Evolutionary conservation across 2,797 vertebrate genomes (phyloP).

Genomic region (Pseudomugil tenellus): DNA sequence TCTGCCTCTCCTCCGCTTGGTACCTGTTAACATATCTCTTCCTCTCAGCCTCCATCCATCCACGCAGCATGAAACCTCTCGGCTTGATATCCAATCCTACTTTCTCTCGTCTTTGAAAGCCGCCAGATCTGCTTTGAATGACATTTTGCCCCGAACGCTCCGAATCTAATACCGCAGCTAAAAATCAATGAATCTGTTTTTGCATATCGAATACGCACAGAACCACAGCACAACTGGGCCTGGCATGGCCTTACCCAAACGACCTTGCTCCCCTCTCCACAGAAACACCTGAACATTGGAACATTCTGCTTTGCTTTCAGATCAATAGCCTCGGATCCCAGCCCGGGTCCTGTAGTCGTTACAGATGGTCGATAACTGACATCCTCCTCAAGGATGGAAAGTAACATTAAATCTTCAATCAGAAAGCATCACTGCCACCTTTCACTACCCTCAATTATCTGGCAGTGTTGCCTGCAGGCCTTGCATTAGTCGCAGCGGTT

Average conservation of each 20-base stretch:
- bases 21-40: constrained; percentile 43
- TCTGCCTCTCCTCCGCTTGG: constrained; percentile 34
- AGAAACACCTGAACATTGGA: constrained; percentile 51
- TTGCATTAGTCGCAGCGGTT: constrained; percentile 50
- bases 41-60: constrained; percentile 50
- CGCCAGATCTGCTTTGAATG: constrained; percentile 50
- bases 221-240: constrained; percentile 37
- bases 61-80: constrained; percentile 58
- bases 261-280: constrained; percentile 66
- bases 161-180: constrained; percentile 59
- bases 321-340: constrained; percentile 75
- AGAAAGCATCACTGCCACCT: constrained; percentile 55
- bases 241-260: constrained; percentile 21
- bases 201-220: constrained; percentile 63
- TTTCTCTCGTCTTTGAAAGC: constrained; percentile 47
- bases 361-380: constrained; percentile 69
- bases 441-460: constrained; percentile 59
- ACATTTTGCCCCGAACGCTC: constrained; percentile 45
- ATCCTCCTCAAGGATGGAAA: constrained; percentile 67
- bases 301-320: constrained; percentile 47
- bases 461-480: constrained; percentile 51
- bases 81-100: constrained; percentile 58
- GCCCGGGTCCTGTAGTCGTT: constrained; percentile 54
- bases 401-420: constrained; percentile 71
- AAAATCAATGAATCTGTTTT: constrained; percentile 68